Conservation (phyloP, 2,888 invertebrate species). For the Stenurella melanura region DNA sequence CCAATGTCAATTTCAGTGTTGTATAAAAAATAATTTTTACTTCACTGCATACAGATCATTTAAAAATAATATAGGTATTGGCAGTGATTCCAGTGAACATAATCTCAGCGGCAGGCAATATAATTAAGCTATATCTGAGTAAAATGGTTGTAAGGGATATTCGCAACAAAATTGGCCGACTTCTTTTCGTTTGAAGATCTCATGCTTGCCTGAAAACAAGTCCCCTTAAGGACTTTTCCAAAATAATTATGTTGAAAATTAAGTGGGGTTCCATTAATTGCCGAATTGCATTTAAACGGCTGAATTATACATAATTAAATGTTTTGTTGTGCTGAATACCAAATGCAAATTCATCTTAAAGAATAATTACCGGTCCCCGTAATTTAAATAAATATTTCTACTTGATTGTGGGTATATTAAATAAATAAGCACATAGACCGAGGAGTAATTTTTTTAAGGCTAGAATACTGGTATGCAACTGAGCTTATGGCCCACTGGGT, state of each 20-base stretch:
- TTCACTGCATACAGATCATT: too few species aligned
- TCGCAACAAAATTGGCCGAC: too few species aligned
- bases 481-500: constrained; percentile 16
- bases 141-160: too few species aligned
- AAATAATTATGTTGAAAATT: background rate
- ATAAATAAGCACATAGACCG: background rate
- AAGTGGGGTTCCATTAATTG: background rate
- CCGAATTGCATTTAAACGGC: background rate
- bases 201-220: too few species aligned
- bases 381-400: background rate
- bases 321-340: background rate
- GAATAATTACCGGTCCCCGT: background rate
- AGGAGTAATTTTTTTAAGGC: background rate
- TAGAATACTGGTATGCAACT: background rate
- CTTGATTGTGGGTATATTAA: background rate
- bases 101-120: too few species aligned
- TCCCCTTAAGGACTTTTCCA: too few species aligned
- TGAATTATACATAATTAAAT: background rate
- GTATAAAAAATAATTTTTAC: too few species aligned
- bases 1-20: too few species aligned
- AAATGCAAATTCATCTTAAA: background rate
- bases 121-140: too few species aligned
- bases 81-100: too few species aligned
- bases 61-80: too few species aligned
- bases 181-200: too few species aligned